Percentiles rank a stretch among this genome's conserved stretches.
Evolutionary conservation across 2,888 invertebrate species (phyloP).

Genomic region (Sphinx pinastri): DNA sequence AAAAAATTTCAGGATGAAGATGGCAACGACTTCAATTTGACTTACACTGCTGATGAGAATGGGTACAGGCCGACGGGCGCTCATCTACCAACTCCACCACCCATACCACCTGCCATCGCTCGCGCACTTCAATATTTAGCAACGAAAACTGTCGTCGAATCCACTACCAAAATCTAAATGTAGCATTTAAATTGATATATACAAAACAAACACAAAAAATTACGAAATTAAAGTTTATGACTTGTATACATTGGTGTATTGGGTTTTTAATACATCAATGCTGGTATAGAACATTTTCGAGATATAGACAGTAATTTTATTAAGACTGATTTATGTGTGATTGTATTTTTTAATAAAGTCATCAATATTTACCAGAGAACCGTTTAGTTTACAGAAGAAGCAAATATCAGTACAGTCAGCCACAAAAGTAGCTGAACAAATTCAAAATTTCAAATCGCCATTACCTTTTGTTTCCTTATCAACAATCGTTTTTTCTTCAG

Average conservation of each 20-base stretch:
- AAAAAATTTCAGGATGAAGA: constrained; percentile 69
- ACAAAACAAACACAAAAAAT: not conserved
- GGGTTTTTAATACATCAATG: no score
- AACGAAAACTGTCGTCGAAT: constrained; percentile 68
- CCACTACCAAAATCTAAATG: constrained; percentile 47
- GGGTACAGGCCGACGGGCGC: constrained; percentile 77
- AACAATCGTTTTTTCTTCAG: no score
- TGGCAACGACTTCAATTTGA: constrained; percentile 75
- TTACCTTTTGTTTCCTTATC: no score
- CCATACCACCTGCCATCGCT: constrained; percentile 81
- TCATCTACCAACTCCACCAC: constrained; percentile 79
- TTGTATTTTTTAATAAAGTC: not conserved
- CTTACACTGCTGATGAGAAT: constrained; percentile 82
- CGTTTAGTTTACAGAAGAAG: no score
- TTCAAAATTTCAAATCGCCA: no score
- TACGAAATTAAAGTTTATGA: not conserved
- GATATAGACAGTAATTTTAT: not conserved
- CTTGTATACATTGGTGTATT: no score
- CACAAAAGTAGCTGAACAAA: no score
- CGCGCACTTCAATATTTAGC: constrained; percentile 81
- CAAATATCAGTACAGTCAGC: no score
- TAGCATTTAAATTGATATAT: not conserved
- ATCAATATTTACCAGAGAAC: not conserved
- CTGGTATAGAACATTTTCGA: no score
- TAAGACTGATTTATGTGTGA: not conserved